These are phyloP conservation scores for Prionace glauca DNA, from an alignment of 2,797 vertebrate genomes.

Conservation along the genomic window DNA sequence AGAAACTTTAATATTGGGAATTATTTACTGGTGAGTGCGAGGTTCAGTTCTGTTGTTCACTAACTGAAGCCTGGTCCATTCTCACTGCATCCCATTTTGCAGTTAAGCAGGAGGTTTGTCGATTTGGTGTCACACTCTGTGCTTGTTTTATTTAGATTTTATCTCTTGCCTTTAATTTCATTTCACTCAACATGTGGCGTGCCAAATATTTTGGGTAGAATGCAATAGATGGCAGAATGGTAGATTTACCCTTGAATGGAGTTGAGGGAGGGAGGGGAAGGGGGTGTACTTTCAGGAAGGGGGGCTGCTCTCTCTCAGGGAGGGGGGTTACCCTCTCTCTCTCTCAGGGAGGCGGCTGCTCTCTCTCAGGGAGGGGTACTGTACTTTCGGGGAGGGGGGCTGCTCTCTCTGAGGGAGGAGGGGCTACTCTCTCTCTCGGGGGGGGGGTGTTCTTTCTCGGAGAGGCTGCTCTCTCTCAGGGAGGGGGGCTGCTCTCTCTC, in stretches of 20 bases:
- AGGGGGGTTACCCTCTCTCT: too few relatives aligned
- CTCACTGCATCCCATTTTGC: neutral
- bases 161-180: neutral
- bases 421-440: too few relatives aligned
- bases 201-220: neutral
- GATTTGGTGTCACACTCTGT: neutral
- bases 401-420: too few relatives aligned
- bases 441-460: too few relatives aligned
- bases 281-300: neutral
- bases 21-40: neutral
- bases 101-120: neutral
- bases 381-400: too few relatives aligned
- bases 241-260: neutral
- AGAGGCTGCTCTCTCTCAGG: too few relatives aligned
- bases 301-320: too few relatives aligned
- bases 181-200: neutral
- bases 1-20: neutral
- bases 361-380: too few relatives aligned
- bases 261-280: neutral
- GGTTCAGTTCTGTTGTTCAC: neutral
- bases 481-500: too few relatives aligned
- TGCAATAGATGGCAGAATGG: neutral
- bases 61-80: neutral
- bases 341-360: too few relatives aligned
- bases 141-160: neutral